A percentile compares a stretch with the other conserved stretches of the same genome.
Conservation (phyloP, 2,797 vertebrate genomes). For the Momotus momota region DNA sequence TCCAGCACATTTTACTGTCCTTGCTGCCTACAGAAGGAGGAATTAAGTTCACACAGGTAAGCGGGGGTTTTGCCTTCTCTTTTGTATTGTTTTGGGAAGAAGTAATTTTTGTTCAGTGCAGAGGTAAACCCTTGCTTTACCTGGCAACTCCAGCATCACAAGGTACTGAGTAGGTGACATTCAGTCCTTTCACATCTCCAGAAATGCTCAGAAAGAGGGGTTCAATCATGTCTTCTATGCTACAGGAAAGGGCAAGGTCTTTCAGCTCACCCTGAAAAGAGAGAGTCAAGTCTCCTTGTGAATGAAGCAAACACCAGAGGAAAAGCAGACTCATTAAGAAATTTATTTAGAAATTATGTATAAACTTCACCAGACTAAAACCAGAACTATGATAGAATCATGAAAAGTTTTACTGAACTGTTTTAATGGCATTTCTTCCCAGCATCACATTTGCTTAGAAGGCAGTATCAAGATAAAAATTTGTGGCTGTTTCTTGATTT, state of each 20-base stretch:
- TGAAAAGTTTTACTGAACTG: neutral
- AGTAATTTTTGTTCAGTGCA: neutral
- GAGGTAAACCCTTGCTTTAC: neutral
- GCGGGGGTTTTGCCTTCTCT: accelerated
- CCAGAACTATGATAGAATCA: neutral
- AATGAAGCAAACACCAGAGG: neutral
- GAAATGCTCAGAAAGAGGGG: constrained; percentile 84
- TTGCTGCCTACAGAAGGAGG: neutral
- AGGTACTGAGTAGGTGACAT: constrained; percentile 81
- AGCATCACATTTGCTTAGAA: neutral
- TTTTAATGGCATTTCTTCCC: neutral
- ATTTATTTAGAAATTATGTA: neutral
- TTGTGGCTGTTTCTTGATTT: neutral
- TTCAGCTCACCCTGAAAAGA: constrained; percentile 82
- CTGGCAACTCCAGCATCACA: neutral
- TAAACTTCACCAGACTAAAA: neutral
- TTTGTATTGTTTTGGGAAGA: neutral
- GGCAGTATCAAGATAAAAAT: neutral
- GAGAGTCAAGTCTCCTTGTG: neutral
- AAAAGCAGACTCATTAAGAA: neutral
- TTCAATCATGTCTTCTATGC: constrained; percentile 85
- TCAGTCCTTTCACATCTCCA: constrained; percentile 82
- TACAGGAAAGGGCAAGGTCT: constrained; percentile 83
- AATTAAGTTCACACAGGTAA: neutral
- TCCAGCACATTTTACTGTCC: neutral